Evolutionary conservation across 2,113 vertebrate species (phyloP).

Genomic region (Pachycephala philippinensis): DNA sequence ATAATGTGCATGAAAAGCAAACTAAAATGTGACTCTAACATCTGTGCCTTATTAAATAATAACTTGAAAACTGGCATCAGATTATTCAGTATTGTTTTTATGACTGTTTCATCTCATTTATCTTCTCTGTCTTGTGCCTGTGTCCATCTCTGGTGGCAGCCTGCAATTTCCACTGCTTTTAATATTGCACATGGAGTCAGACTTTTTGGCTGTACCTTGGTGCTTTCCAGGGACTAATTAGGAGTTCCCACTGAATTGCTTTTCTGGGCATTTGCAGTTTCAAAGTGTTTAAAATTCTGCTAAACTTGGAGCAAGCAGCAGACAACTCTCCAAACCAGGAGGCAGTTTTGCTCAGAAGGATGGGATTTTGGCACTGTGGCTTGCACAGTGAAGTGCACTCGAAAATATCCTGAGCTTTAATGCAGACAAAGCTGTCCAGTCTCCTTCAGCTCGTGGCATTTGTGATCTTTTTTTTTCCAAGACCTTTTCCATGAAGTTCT

Average conservation of each 20-base stretch:
- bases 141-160: not conserved
- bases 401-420: not conserved
- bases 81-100: not conserved
- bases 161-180: not conserved
- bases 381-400: not conserved
- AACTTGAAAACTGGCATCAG: not conserved
- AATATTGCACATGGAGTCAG: not conserved
- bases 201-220: not conserved
- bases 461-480: not conserved
- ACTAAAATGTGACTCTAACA: not conserved
- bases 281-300: not conserved
- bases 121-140: not conserved
- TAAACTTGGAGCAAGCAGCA: not conserved
- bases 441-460: not conserved
- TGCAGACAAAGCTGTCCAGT: not conserved
- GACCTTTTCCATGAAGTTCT: not conserved
- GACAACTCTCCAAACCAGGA: not conserved
- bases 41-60: not conserved
- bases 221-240: not conserved
- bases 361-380: not conserved
- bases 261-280: not conserved
- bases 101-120: not conserved
- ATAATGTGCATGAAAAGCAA: not conserved
- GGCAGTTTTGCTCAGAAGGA: not conserved
- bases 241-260: not conserved